Evolutionary conservation across 2,888 invertebrate species (phyloP).

Genomic region (Anthophora plumipes): DNA sequence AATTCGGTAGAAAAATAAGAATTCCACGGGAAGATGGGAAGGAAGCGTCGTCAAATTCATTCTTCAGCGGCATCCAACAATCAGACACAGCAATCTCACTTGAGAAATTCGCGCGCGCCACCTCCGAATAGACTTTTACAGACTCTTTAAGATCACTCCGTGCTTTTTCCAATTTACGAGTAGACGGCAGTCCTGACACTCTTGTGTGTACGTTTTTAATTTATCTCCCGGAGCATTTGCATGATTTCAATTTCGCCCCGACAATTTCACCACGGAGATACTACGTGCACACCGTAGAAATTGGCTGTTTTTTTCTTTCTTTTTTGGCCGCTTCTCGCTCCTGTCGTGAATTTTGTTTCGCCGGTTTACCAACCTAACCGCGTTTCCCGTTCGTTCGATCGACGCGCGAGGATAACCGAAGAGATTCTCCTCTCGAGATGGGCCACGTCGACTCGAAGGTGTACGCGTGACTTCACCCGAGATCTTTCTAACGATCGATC

Average conservation of each 20-base stretch:
- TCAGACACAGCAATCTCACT: slow-evolving; percentile 3
- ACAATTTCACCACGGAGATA: slow-evolving; percentile 18
- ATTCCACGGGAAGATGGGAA: too few species aligned
- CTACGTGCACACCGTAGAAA: neutral
- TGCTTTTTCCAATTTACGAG: slow-evolving; percentile 25
- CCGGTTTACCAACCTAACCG: neutral
- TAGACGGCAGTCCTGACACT: neutral
- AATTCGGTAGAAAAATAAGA: too few species aligned
- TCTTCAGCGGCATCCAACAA: too few species aligned
- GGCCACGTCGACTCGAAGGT: neutral
- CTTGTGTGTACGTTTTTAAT: slow-evolving; percentile 23
- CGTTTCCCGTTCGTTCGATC: neutral
- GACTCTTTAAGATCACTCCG: neutral
- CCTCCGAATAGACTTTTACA: neutral
- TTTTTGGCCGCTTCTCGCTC: neutral
- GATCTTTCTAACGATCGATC: neutral
- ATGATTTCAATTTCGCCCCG: slow-evolving; percentile 47
- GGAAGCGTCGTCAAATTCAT: neutral
- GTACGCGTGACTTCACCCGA: neutral
- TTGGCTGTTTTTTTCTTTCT: too few species aligned
- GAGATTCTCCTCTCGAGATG: neutral
- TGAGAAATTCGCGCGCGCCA: too few species aligned
- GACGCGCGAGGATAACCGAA: neutral
- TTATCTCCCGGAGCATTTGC: slow-evolving; percentile 38
- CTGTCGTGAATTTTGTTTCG: slow-evolving; percentile 15